Evolutionary conservation across 2,797 vertebrate species (phyloP), one percentile per base, ranked within the genome.

Genomic region (Malurus splendens): DNA sequence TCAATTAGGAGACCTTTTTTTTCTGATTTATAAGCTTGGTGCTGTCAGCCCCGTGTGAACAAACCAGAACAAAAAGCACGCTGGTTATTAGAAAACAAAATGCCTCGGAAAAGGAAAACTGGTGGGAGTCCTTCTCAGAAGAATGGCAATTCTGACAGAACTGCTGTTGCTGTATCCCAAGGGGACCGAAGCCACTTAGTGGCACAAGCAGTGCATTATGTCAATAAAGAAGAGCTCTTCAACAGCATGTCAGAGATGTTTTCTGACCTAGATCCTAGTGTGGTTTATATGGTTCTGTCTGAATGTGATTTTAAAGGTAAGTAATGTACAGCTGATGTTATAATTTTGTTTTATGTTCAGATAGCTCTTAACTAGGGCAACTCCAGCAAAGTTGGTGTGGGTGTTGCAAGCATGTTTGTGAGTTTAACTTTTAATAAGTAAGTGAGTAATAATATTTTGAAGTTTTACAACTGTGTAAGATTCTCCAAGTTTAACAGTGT

Each of bases 281-380:
- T 99, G 72, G 96, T 99, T 62, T 98, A 98, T 96, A 98, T 99
- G 95, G 98, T 99, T 90, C 97, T 99, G 51, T 98, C 98, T 90
- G 99, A 99, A 96, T 98, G 98, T 92, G 98, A 99, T 92, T 99
- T 99, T 95, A 98, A 98, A 99, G 99, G 99, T 99, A 98, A 96
- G 93, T 93, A 93, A 90, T 50, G 30, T 12, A 14, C 38, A n/a
- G 38, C 87, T 95, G 65, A 41, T 80, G 45, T 83, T 93, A 72
- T 24, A 74, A 67, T 93, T 96, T 65, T 65, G 45, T 96, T 94
- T 80, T 61, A 18, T 75, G 17, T 2, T 1, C 59, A 78, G 38
- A 60, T 55, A n/a, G 20, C 45, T 83, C 33, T 83, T 80, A 77
- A 65, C 12, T 48, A 65, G 57, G 47, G 36, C 0, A 9, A 28